Percentiles rank a stretch among this genome's conserved stretches.
These are phyloP conservation scores for Sminthurides bifidus DNA, from an alignment of 1,140 invertebrate genomes.

Conservation along the genomic window DNA sequence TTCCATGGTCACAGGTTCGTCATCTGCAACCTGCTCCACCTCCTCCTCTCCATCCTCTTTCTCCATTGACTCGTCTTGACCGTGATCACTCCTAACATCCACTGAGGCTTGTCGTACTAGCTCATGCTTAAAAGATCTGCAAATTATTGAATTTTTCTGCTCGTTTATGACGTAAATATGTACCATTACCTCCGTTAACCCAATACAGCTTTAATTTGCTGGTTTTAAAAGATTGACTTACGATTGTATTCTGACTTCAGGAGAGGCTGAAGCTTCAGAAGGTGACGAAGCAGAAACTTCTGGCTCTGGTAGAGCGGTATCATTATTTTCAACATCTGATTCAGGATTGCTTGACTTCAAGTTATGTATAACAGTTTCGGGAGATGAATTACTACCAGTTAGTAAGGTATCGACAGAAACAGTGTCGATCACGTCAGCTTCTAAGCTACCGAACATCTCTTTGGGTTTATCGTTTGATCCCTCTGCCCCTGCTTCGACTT, in stretches of 20 bases:
- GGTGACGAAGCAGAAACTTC: neutral
- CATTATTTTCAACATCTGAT: neutral
- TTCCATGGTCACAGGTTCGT: neutral
- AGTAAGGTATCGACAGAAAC: neutral
- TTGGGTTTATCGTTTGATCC: neutral
- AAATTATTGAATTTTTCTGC: too few relatives aligned
- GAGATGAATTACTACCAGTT: neutral
- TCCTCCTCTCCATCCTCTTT: neutral
- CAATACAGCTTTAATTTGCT: too few relatives aligned
- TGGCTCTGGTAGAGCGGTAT: too few relatives aligned
- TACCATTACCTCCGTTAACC: too few relatives aligned
- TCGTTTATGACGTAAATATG: too few relatives aligned
- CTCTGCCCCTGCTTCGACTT: neutral
- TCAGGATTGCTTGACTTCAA: neutral
- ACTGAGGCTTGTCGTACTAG: neutral
- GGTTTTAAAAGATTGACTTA: too few relatives aligned
- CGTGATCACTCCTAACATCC: neutral
- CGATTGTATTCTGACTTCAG: too few relatives aligned
- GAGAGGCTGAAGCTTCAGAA: too few relatives aligned
- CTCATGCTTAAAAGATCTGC: too few relatives aligned
- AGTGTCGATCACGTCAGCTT: neutral
- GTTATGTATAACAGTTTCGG: conserved; percentile 3
- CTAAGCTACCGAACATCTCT: neutral
- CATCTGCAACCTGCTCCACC: neutral
- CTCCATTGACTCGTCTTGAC: neutral